Conservation (phyloP, 1,140 invertebrate species). For the Trinorchestia longiramus region DNA sequence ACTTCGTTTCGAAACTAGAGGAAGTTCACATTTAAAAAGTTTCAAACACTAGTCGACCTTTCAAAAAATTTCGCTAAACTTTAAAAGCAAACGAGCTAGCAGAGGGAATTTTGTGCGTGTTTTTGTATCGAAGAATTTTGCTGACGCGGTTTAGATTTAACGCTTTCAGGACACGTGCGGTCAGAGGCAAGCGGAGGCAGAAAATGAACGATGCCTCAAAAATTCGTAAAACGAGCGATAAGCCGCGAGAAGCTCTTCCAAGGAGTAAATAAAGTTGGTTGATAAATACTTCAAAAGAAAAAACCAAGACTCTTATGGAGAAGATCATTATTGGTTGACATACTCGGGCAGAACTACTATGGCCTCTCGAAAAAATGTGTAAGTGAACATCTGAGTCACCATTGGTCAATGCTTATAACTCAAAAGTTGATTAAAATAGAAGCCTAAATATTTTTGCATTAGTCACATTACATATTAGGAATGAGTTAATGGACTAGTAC, state of each 20-base stretch:
- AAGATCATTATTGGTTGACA: background rate
- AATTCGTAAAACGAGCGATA: background rate
- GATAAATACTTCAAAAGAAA: background rate
- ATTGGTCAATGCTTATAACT: background rate
- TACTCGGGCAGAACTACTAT: too few species aligned
- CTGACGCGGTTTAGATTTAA: background rate
- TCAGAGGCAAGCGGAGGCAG: background rate
- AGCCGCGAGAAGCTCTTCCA: background rate
- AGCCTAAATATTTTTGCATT: background rate
- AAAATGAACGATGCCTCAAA: background rate
- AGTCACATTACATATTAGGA: background rate
- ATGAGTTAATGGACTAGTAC: background rate
- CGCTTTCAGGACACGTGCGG: background rate
- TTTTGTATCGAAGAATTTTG: conserved; percentile 23
- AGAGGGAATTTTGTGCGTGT: background rate
- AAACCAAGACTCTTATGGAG: background rate
- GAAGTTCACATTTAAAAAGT: background rate
- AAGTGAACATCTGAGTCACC: background rate
- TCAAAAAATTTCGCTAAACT: background rate
- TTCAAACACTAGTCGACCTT: background rate
- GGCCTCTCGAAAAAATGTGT: background rate
- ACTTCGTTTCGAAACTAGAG: background rate
- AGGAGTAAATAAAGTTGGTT: background rate
- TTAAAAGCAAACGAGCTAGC: background rate
- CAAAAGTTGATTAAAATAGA: background rate